Base-by-base conservation (phyloP, 2,113 vertebrate species). In the Nestor notabilis region DNA sequence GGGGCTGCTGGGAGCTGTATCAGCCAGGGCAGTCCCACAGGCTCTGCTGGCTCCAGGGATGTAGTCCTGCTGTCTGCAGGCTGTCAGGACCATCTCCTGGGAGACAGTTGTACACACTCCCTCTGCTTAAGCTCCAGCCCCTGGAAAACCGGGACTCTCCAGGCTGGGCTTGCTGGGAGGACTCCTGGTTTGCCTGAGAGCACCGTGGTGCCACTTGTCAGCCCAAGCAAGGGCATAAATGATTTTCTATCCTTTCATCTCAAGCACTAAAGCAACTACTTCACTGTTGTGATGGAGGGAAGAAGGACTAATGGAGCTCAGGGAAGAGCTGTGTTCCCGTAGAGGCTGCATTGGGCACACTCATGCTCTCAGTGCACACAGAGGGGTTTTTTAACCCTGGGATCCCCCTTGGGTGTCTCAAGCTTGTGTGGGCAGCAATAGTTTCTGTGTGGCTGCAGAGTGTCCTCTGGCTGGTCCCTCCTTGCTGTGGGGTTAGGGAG, bases 191-290 rank as follows among this genome's bases (percentile, higher is more conserved):
- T 92, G 18, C 13, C 35, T 4, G 23, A 17, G 49, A 44, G 37
- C 31, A n/a, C 31, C 0, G 0, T 25, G 53, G 24, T 74, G 55
- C 53, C 2, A 1, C 24, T 82, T 79, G 78, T 53, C 49, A 70
- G 56, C n/a, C 5, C 3, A 5, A 39, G 25, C 20, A 14, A 25
- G 23, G 37, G 7, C 11, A 44, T 56, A 20, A 69, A 58, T 15
- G 0, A 23, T 50, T 63, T 77, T 74, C 8, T 31, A 1, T 56
- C 25, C 25, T 93, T 44, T 47, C 29, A 7, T 75, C 28, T 69
- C 66, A 33, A 80, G 60, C 10, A 27, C 27, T 28, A 17, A 61
- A 83, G 31, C 0, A 1, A 92, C 20, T 41, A 19, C 23, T n/a
- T n/a, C n/a, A n/a, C n/a, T n/a, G n/a, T n/a, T 50, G 47, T 10